Percentiles rank a stretch among this genome's conserved stretches.
phyloP scores from a whole-genome alignment of 2,888 invertebrate genomes.

The Ethmia dodecea region DNA sequence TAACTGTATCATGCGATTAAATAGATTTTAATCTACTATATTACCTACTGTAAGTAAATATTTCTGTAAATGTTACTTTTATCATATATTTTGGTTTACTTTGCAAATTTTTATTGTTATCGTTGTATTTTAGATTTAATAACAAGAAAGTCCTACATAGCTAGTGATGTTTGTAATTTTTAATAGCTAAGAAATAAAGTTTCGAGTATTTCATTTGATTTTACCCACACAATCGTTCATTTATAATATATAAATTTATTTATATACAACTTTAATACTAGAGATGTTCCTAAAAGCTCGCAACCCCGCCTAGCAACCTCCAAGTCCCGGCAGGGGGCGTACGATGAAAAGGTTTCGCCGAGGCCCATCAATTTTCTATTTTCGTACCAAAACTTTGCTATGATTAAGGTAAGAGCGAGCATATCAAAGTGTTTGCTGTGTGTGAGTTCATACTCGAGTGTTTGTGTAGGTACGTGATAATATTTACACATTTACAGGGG shows the following conservation, averaged over 20 bases:
- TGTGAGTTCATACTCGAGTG: too few species aligned
- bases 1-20: neutral
- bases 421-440: constrained; percentile 16
- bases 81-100: constrained; percentile 4
- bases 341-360: constrained; percentile 42
- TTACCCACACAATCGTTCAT: too few species aligned
- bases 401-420: constrained; percentile 54
- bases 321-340: constrained; percentile 47
- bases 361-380: constrained; percentile 35
- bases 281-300: too few species aligned
- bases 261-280: too few species aligned
- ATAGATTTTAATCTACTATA: neutral
- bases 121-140: constrained; percentile 25
- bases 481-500: constrained; percentile 34
- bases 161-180: constrained; percentile 43
- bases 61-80: constrained; percentile 1
- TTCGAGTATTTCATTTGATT: constrained; percentile 6
- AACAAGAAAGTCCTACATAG: constrained; percentile 46
- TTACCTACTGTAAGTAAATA: neutral
- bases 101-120: constrained; percentile 17
- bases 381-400: constrained; percentile 53
- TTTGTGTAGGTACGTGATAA: constrained; percentile 28
- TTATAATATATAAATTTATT: too few species aligned
- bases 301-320: constrained; percentile 24
- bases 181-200: constrained; percentile 19